Evolutionary conservation across 1,140 invertebrate genomes (phyloP).

Genomic region (Trachymyrmex cornetzi): DNA sequence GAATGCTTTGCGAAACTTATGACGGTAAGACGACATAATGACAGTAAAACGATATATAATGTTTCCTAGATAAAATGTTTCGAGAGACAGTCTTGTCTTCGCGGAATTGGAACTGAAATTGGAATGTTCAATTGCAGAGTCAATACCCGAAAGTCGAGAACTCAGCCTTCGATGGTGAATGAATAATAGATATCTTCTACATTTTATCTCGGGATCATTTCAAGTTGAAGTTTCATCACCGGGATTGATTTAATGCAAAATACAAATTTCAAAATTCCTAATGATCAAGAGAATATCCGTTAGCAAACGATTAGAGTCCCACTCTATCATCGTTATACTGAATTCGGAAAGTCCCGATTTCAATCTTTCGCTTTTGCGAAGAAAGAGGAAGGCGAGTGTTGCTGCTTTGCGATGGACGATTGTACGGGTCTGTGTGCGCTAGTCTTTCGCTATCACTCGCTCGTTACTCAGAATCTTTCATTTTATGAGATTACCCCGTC

Average conservation of each 20-base stretch:
- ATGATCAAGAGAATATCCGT: background rate
- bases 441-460: conserved; percentile 49
- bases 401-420: conserved; percentile 10
- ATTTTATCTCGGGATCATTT: background rate
- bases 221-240: background rate
- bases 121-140: conserved; percentile 7
- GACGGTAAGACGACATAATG: conserved; percentile 16
- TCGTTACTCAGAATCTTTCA: conserved; percentile 62
- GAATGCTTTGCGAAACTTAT: background rate
- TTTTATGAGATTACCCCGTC: conserved; percentile 56
- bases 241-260: conserved; percentile 4
- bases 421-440: background rate
- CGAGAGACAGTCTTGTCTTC: background rate
- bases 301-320: background rate
- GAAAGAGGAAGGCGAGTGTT: conserved; percentile 10
- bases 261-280: background rate
- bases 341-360: conserved; percentile 36
- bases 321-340: conserved; percentile 27
- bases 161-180: background rate
- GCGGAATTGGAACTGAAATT: conserved; percentile 20
- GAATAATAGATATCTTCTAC: background rate
- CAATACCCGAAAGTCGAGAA: conserved; percentile 3
- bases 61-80: background rate
- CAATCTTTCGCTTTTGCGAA: conserved; percentile 9
- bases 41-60: conserved; percentile 38